Base-by-base conservation (phyloP, 2,113 vertebrate species). In the Falcunculus frontatus region DNA sequence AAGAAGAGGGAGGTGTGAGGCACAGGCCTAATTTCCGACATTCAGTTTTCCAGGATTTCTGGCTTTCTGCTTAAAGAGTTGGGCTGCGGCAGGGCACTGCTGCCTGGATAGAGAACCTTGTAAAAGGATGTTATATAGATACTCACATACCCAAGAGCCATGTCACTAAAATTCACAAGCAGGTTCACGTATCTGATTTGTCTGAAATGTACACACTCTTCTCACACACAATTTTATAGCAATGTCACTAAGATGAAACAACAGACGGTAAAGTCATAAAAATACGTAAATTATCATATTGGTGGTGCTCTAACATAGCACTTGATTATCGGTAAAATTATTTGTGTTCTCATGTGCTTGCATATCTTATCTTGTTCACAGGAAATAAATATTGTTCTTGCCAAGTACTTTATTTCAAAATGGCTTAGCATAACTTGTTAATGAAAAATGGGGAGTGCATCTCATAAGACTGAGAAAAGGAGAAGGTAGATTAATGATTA, bases 381-480 rank as follows among this genome's bases (percentile, higher is more conserved):
- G 74, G 70, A 92, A 82, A 82, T 47, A 93, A 79, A 93, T 91
- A 75, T 20, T 52, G 39, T 81, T 76, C 59, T 92, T 87, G 67
- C 81, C 10, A 10, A 84, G 73, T 13, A 56, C 49, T 87, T 80
- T 27, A 90, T 74, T 85, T 74, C 47, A 91, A 84, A 94, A 89
- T 68, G 76, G 16, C 27, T 79, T 35, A 50, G 37, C 59, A 86
- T 47, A 78, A 84, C 32, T 87, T 46, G 27, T 63, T 84, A 63
- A 44, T 57, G 39, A 64, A 93, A 95, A 50, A 82, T 1, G 29
- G 57, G 16, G 52, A 89, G 25, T 44, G 20, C 37, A 93, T 56
- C 79, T 80, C 89, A 59, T 85, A 52, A 81, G 68, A 90, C 35
- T 86, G 52, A 96, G 72, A 93, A 94, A 76, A 74, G 30, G 30